Evolutionary conservation across 1,140 invertebrate species (phyloP).

Genomic region (Odontomachus brunneus): DNA sequence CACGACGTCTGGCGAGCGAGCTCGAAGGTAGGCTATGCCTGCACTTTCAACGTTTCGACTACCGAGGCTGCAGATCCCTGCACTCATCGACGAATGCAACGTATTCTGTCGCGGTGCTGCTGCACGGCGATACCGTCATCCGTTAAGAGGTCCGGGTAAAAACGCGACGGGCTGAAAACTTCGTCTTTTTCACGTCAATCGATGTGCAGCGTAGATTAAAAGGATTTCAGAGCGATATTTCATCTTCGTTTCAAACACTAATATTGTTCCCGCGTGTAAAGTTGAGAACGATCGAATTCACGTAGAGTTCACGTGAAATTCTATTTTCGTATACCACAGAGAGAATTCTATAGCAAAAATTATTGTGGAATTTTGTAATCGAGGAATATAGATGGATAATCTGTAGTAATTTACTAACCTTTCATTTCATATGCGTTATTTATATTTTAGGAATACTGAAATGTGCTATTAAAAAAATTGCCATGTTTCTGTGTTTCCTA

Average conservation of each 20-base stretch:
- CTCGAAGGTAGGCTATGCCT: not conserved
- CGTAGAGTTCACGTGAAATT: no score
- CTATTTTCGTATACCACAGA: no score
- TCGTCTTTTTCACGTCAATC: not conserved
- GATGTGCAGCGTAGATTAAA: not conserved
- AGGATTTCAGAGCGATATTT: not conserved
- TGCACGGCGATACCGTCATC: conserved; percentile 18
- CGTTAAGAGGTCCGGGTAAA: not conserved
- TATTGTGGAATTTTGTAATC: no score
- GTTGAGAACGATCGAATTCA: no score
- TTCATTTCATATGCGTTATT: no score
- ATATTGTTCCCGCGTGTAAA: no score
- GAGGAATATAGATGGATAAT: no score
- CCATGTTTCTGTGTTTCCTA: no score
- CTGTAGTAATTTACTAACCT: no score
- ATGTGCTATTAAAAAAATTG: no score
- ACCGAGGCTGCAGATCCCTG: conserved; percentile 50
- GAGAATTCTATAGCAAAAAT: no score
- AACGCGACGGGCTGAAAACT: not conserved
- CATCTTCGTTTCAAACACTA: not conserved
- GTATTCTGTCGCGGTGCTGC: not conserved
- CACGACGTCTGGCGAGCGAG: conserved; percentile 42
- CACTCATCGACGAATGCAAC: conserved; percentile 15
- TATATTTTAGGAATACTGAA: no score
- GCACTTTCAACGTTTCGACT: conserved; percentile 23